Conservation (phyloP, 1,140 invertebrate genomes). For the Habropoda laboriosa region DNA sequence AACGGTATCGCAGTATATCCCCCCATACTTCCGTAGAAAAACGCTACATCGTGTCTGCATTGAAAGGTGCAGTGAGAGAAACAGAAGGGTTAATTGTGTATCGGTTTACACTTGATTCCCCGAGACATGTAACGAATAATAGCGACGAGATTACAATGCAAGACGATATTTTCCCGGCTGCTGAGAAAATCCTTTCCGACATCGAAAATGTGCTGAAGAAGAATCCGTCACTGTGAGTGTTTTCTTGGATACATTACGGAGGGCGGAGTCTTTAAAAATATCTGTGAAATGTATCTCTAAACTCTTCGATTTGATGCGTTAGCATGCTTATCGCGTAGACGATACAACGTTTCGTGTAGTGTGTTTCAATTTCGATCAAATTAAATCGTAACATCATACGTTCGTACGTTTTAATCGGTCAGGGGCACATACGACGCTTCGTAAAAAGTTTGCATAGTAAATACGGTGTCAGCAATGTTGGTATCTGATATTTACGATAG, state of each 20-base stretch:
- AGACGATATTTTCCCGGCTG: constrained; percentile 82
- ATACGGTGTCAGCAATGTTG: constrained; percentile 39
- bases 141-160: constrained; percentile 80
- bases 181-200: constrained; percentile 90
- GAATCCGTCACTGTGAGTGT: constrained; percentile 88
- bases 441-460: constrained; percentile 35
- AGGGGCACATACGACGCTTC: constrained; percentile 34
- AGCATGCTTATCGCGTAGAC: background rate
- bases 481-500: constrained; percentile 36
- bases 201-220: constrained; percentile 87
- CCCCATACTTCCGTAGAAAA: constrained; percentile 52
- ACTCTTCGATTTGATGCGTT: background rate
- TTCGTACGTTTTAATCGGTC: constrained; percentile 26
- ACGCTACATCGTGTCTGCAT: constrained; percentile 68
- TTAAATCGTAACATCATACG: constrained; percentile 7
- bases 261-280: constrained; percentile 70
- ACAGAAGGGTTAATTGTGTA: constrained; percentile 54
- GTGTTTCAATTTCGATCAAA: background rate
- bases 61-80: constrained; percentile 57
- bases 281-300: constrained; percentile 30
- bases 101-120: constrained; percentile 53
- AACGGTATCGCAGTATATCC: constrained; percentile 35
- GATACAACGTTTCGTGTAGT: too few species aligned
- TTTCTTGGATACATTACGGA: constrained; percentile 51
- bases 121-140: constrained; percentile 66